Base-by-base conservation (phyloP, 2,113 vertebrate genomes). In the Podiceps cristatus region DNA sequence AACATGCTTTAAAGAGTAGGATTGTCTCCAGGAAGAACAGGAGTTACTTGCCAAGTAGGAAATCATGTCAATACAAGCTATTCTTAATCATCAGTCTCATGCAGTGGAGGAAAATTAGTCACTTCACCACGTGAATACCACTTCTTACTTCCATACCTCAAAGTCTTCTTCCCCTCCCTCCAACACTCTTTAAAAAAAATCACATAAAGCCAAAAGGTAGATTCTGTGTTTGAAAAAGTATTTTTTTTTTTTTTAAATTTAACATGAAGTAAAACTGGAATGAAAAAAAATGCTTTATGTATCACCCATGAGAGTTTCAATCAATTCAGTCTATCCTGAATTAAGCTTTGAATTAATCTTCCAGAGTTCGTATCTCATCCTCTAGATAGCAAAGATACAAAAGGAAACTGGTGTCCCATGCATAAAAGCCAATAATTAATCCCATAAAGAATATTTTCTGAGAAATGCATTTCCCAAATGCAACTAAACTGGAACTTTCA, bases 21-120 rank as follows among this genome's bases (percentile, higher is more conserved):
- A 73, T 77, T 33, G 53, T 69, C 73, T 96, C 83, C 93, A 94
- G 80, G 93, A 97, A 94, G 93, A 94, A 68, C 27, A 88, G 29
- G 37, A 91, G 25, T 77, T 71, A 78, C 37, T 92, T 86, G 86
- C 88, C 92, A 95, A 94, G 14, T 28, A 86, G 86, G 74, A 97
- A 96, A 96, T 85, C 50, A 47, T 52, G 85, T 89, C 80, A 97
- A 42, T 76, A 64, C 27, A 27, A 82, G 62, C 62, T 90, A 93
- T 47, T 91, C 77, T 89, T 88, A 91, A 96, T 72, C 77, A 89
- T 64, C 74, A 45, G 47, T 66, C 33, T 87, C 73, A 79, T 24
- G 47, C 4, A 76, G 53, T 20, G 62, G 73, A 92, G 86, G 89
- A 96, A 96, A 92, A 42, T 7, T 24, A 83, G 75, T 93, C 78